phyloP scores from a whole-genome alignment of 1,140 invertebrate species.

The Bombyx mori region DNA sequence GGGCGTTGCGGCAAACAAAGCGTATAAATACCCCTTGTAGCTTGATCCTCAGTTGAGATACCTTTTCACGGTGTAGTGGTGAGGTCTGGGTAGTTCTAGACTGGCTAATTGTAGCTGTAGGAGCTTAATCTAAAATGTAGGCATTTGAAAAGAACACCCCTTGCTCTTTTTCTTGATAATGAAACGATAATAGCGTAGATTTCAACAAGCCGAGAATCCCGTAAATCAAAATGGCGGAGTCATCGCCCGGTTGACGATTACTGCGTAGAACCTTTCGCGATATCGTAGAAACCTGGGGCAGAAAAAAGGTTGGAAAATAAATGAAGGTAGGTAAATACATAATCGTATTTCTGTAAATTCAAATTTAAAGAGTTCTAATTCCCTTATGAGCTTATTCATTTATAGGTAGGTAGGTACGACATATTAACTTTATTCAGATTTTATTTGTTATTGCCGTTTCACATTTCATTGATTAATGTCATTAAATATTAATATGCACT shows the following conservation, averaged over 20 bases:
- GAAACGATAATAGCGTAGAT: slow-evolving; percentile 11
- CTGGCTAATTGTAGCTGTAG: slow-evolving; percentile 19
- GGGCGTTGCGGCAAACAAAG: slow-evolving; percentile 4
- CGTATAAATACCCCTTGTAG: slow-evolving; percentile 27
- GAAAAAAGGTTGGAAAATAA: slow-evolving; percentile 21
- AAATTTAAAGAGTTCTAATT: no score
- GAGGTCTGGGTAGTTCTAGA: slow-evolving; percentile 27
- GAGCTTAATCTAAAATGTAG: slow-evolving; percentile 15
- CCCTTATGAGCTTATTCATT: no score
- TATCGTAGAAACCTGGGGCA: slow-evolving; percentile 12
- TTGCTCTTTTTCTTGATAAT: no score
- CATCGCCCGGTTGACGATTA: slow-evolving; percentile 41
- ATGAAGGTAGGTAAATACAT: slow-evolving; percentile 39
- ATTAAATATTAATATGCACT: no score
- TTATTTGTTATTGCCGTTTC: no score
- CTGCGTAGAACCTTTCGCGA: slow-evolving; percentile 16
- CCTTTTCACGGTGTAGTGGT: slow-evolving; percentile 30
- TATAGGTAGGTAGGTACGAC: no score
- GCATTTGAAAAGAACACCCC: neutral
- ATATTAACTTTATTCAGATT: no score
- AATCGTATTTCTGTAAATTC: slow-evolving; percentile 8
- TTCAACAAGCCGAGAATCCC: neutral
- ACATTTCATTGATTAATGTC: no score
- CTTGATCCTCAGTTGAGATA: slow-evolving; percentile 17
- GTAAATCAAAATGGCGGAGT: slow-evolving; percentile 40